Evolutionary conservation across 2,888 invertebrate species (phyloP).

Genomic region (Hypolimnas misippus): DNA sequence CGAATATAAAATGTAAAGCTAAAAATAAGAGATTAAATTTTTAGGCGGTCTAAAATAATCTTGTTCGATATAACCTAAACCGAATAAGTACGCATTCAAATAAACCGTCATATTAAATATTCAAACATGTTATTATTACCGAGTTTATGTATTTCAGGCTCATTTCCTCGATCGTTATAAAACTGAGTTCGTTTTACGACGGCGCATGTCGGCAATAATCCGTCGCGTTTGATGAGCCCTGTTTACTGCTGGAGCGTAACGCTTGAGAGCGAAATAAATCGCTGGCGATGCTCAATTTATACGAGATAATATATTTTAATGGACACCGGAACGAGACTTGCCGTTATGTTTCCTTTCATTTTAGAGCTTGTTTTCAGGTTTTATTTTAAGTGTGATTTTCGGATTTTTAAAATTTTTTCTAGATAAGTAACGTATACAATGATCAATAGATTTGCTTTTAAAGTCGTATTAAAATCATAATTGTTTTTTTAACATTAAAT

Average conservation of each 20-base stretch:
- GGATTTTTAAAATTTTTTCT: background rate
- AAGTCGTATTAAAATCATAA: too few relatives aligned
- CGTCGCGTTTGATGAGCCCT: constrained; percentile 65
- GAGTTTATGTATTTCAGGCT: constrained; percentile 7
- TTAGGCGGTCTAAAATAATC: too few relatives aligned
- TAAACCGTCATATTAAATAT: background rate
- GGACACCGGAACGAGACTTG: constrained; percentile 47
- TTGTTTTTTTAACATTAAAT: too few relatives aligned
- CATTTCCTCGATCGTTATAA: constrained; percentile 42
- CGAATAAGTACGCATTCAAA: too few relatives aligned
- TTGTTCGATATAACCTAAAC: too few relatives aligned
- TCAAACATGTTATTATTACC: constrained; percentile 10
- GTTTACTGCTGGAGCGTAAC: constrained; percentile 73
- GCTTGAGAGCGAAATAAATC: constrained; percentile 73
- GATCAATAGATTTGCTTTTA: too few relatives aligned
- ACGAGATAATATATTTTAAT: constrained; percentile 77
- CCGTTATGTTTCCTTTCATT: constrained; percentile 29
- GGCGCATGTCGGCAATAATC: constrained; percentile 67
- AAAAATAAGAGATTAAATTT: too few relatives aligned
- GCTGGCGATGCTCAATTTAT: constrained; percentile 76
- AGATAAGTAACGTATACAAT: too few relatives aligned
- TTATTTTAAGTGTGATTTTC: background rate
- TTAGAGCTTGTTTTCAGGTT: background rate
- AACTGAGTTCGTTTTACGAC: constrained; percentile 56
- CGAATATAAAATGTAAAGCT: too few relatives aligned